Base-by-base conservation (phyloP, 2,797 vertebrate species). In the Sternotherus odoratus region DNA sequence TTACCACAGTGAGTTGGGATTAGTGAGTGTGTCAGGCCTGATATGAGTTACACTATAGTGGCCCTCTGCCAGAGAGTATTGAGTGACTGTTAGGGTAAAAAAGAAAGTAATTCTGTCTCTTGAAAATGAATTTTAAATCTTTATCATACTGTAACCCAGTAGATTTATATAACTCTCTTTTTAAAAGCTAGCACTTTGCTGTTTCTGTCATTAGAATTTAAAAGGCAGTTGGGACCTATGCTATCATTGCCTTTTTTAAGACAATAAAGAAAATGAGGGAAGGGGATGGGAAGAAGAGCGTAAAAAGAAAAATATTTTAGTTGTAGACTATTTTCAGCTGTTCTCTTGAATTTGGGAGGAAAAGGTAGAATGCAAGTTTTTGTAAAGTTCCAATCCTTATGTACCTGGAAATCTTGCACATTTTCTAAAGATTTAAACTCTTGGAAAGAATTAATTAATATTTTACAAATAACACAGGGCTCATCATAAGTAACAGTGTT, bases 341-440 rank as follows among this genome's bases (percentile, higher is more conserved):
- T 17, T 75, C 15, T 75, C 23, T 8, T 17, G 26, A 48, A 17
- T 89, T 28, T 77, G 33, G 92, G 91, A 88, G 85, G 77, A 23
- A 83, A 63, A 69, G 10, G 50, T 50, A 48, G 66, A 46, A 49
- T 46, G 17, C 2, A 12, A 46, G 13, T 91, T 92, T 92, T 88
- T 54, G 16, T 9, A 26, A 0, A 75, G 84, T 26, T 80, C 26
- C n/a, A 2, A 3, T 24, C 12, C 7, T 77, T 72, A 49, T 9
- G 1, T 69, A 56, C 26, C 30, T 86, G 51, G 10, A 50, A 87
- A 46, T 39, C n/a, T 36, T 24, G 26, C 5, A 2, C 54, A 8
- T 39, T 89, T 12, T 49, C 82, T 86, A 75, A 93, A 60, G 17
- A 46, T 48, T 12, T 7, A 43, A 46, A 43, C 36, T 49, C 30